These are phyloP conservation scores for Lophotis ruficrista DNA, from an alignment of 2,113 vertebrate genomes.

Conservation along the genomic window DNA sequence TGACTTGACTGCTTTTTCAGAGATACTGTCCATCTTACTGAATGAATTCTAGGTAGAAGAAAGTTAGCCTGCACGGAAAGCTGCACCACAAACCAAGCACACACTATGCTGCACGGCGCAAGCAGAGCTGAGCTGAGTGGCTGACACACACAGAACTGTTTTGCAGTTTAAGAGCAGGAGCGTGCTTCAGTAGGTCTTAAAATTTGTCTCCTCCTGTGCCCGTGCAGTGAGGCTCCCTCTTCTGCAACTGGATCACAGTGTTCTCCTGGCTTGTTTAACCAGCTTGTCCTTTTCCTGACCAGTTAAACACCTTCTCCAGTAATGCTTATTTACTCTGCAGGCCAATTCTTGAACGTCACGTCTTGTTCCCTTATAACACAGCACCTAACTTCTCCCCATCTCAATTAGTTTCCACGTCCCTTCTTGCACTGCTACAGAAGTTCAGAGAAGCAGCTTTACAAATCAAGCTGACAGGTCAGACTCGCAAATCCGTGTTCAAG, in stretches of 20 bases:
- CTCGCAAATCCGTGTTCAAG: background rate
- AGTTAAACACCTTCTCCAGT: background rate
- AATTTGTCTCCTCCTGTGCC: background rate
- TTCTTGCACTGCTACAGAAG: background rate
- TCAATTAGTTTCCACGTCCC: background rate
- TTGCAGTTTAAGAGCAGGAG: background rate
- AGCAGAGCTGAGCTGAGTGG: background rate
- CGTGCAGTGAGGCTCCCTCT: background rate
- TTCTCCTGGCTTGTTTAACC: background rate
- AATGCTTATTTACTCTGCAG: background rate
- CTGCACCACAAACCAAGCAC: background rate
- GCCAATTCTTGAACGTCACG: background rate
- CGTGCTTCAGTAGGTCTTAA: background rate
- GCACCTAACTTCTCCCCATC: background rate
- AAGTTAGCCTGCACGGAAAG: background rate
- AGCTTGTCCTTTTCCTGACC: background rate
- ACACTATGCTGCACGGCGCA: background rate
- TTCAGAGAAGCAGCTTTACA: background rate
- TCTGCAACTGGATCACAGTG: background rate
- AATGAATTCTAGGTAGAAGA: background rate
- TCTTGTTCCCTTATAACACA: background rate
- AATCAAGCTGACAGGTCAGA: background rate
- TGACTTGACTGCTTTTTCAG: background rate
- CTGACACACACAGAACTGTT: background rate
- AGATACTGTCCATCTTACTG: background rate